Base-by-base conservation (phyloP, 2,888 invertebrate genomes). In the Leptura quadrifasciata region DNA sequence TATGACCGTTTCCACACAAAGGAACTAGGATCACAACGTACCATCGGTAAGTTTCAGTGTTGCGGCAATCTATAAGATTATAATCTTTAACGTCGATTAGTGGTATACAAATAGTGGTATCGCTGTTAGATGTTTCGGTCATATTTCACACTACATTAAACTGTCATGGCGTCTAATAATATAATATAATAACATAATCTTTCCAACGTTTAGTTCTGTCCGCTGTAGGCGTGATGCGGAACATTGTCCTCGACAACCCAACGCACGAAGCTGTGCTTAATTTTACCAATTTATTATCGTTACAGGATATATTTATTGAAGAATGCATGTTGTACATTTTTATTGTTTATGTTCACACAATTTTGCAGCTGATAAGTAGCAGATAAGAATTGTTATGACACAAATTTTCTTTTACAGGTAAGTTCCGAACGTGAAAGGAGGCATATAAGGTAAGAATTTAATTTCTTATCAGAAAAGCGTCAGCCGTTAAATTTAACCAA, bases 111-210 rank as follows among this genome's bases (percentile, higher is more conserved):
- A 86, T 86, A 83, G 80, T 85, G 84, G 84, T 85, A 84, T 84
- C 81, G 80, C 77, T 77, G 81, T 84, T 83, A 83, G 81, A 83
- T 83, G 80, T 85, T 85, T 85, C 82, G 83, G 84, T 84, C 87
- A 87, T 88, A 88, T 88, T 88, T 88, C 87, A 88, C 87, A 88
- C 87, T 85, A 87, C 86, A 87, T 88, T 88, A 88, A 88, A 86
- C 87, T 88, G 88, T 88, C 87, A 87, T 84, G 85, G 84, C 83
- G 80, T 84, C 87, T 88, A 88, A 88, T 88, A 88, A 87, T 85
- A 85, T 88, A 87, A 88, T 87, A 88, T 88, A 88, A 88, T 88
- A 88, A 87, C 87, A 87, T 88, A 88, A 88, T 88, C 87, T 87
- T 84, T 79, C 73, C 58, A 64, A 75, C 75, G 71, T 74, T 67